Conservation (phyloP, 92 coral and sea anemone species). For the Pocillopora meandrina region DNA sequence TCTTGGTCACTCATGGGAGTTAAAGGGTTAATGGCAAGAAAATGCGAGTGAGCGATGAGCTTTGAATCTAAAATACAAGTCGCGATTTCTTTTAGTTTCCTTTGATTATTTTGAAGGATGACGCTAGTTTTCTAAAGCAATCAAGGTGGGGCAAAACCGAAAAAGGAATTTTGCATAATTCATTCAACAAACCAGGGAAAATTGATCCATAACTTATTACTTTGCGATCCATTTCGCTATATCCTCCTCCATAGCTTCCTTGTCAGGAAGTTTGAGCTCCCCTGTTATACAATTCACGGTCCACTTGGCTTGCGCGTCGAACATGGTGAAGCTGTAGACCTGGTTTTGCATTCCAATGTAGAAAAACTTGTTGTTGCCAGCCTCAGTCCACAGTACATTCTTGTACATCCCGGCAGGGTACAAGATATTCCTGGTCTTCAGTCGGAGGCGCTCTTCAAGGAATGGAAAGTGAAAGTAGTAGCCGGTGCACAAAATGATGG, state of each 20-base stretch:
- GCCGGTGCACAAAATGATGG: conserved; percentile 72
- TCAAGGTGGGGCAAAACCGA: no score
- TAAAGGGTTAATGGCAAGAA: no score
- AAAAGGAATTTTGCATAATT: no score
- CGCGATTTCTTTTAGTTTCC: no score
- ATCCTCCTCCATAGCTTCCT: conserved; percentile 49
- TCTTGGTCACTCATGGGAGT: no score
- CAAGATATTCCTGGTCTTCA: conserved; percentile 35
- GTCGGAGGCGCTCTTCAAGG: conserved; percentile 52
- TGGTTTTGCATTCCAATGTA: conserved; percentile 46
- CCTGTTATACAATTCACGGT: conserved; percentile 52
- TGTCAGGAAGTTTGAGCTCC: conserved; percentile 48
- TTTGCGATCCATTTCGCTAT: conserved; percentile 48
- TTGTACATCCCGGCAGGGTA: conserved; percentile 60
- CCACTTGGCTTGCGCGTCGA: conserved; percentile 70
- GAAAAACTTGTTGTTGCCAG: conserved; percentile 59
- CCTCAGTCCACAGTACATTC: conserved; percentile 36
- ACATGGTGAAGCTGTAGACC: conserved; percentile 58
- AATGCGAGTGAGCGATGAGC: no score
- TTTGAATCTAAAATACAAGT: no score
- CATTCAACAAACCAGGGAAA: no score
- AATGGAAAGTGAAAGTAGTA: conserved; percentile 53
- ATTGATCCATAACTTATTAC: background rate
- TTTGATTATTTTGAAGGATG: no score
- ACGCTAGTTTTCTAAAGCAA: no score